Conservation (phyloP, 2,888 invertebrate genomes). For the Ormyrus nitidulus region DNA sequence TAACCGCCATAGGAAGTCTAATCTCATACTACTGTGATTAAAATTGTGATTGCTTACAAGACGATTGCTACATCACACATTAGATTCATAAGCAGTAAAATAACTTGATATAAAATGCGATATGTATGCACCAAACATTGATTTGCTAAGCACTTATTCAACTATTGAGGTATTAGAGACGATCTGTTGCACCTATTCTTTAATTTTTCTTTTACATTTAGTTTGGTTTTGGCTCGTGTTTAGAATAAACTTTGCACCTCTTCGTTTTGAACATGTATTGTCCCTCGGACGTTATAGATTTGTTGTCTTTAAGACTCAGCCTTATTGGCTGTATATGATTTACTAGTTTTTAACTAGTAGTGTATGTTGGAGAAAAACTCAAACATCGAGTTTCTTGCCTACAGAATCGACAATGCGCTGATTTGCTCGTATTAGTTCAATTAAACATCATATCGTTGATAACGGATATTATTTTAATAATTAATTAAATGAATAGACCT, state of each 20-base stretch:
- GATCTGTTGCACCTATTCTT: slow-evolving; percentile 34
- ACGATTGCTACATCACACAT: slow-evolving; percentile 18
- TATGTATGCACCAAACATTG: slow-evolving; percentile 20
- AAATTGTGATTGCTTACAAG: slow-evolving; percentile 51
- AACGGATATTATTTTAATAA: not conserved
- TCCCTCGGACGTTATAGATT: slow-evolving; percentile 65
- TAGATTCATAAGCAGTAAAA: slow-evolving; percentile 30
- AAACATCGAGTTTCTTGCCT: slow-evolving; percentile 53
- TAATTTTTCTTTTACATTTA: slow-evolving; percentile 51
- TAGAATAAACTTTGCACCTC: slow-evolving; percentile 62
- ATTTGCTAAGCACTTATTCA: slow-evolving; percentile 31
- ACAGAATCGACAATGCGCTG: slow-evolving; percentile 21
- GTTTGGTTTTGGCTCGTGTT: slow-evolving; percentile 66
- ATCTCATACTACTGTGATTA: slow-evolving; percentile 62
- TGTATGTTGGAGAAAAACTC: slow-evolving; percentile 23
- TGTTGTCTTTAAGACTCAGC: slow-evolving; percentile 37
- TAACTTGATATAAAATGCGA: slow-evolving; percentile 34
- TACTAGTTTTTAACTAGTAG: slow-evolving; percentile 37
- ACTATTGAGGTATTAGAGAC: slow-evolving; percentile 32
- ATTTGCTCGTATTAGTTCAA: slow-evolving; percentile 37
- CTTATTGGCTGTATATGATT: slow-evolving; percentile 44
- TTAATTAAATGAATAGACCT: slow-evolving; percentile 20
- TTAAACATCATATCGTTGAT: slow-evolving; percentile 16
- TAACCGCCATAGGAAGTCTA: slow-evolving; percentile 54
- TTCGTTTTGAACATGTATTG: slow-evolving; percentile 72